Evolutionary conservation across 1,140 invertebrate species (phyloP).

Genomic region (Orussus abietinus): DNA sequence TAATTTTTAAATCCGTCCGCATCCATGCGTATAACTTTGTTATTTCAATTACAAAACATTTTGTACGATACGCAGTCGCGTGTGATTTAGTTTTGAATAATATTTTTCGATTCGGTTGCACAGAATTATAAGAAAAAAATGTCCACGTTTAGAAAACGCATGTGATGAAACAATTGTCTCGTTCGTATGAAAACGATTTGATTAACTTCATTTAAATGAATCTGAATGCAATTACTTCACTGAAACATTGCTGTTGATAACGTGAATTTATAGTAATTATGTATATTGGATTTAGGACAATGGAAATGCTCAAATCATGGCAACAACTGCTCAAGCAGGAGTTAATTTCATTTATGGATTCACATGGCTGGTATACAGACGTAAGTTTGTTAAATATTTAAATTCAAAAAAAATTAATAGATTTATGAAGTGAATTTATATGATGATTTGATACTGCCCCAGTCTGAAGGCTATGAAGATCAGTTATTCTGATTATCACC

Average conservation of each 20-base stretch:
- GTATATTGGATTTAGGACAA: slow-evolving; percentile 1
- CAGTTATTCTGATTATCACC: slow-evolving; percentile 16
- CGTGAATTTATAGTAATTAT: slow-evolving; percentile 5
- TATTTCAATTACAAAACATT: too few species aligned
- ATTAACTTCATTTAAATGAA: slow-evolving; percentile 22
- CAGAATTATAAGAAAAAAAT: too few species aligned
- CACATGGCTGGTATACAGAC: slow-evolving; percentile 4
- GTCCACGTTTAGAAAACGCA: too few species aligned
- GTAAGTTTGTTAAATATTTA: neutral
- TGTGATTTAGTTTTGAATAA: too few species aligned
- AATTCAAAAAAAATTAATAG: slow-evolving; percentile 3
- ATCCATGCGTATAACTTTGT: too few species aligned
- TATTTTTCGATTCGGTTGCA: too few species aligned
- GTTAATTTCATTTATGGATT: neutral
- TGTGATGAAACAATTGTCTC: slow-evolving; percentile 35
- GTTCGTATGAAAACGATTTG: slow-evolving; percentile 35
- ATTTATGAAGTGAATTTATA: slow-evolving; percentile 7
- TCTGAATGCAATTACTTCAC: slow-evolving; percentile 19
- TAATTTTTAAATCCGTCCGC: too few species aligned
- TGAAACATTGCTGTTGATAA: neutral
- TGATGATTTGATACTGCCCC: slow-evolving; percentile 36
- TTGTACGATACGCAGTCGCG: too few species aligned
- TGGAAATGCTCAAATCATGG: neutral
- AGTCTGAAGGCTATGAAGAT: slow-evolving; percentile 40
- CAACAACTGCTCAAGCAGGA: neutral